Percentiles rank a stretch among this genome's conserved stretches.
Conservation (phyloP, 2,113 vertebrate species). For the Gambusia holbrooki region DNA sequence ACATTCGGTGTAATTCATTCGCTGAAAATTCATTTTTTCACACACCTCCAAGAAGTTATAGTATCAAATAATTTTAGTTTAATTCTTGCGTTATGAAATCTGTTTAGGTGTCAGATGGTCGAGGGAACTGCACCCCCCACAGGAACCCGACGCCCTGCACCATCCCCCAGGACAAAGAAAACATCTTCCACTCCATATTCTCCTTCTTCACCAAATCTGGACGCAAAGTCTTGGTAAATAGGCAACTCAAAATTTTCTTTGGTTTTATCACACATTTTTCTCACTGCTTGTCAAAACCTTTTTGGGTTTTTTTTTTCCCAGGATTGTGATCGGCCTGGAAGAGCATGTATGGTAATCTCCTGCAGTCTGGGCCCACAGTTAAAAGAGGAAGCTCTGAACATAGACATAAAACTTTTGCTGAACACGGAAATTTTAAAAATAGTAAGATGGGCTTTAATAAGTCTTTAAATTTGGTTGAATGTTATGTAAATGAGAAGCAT, state of each 20-base stretch:
- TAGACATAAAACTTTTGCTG: conserved; percentile 89
- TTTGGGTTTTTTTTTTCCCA: conserved; percentile 59
- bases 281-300: neutral
- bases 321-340: conserved; percentile 92
- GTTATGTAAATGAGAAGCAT: neutral
- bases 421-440: conserved; percentile 96
- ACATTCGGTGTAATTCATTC: too few species aligned
- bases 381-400: conserved; percentile 88
- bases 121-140: conserved; percentile 90
- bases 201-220: conserved; percentile 97
- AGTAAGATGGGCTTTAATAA: conserved; percentile 69
- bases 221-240: conserved; percentile 93
- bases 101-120: conserved; percentile 87
- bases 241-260: neutral
- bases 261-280: conserved; percentile 34
- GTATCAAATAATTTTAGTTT: neutral
- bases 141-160: conserved; percentile 89
- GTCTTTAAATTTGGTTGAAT: neutral
- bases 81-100: neutral
- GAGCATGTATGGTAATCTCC: conserved; percentile 86
- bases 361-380: conserved; percentile 88
- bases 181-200: conserved; percentile 97
- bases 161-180: conserved; percentile 92
- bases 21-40: too few species aligned
- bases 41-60: too few species aligned